Evolutionary conservation across 2,888 invertebrate genomes (phyloP).

Genomic region (Parnassius apollo): DNA sequence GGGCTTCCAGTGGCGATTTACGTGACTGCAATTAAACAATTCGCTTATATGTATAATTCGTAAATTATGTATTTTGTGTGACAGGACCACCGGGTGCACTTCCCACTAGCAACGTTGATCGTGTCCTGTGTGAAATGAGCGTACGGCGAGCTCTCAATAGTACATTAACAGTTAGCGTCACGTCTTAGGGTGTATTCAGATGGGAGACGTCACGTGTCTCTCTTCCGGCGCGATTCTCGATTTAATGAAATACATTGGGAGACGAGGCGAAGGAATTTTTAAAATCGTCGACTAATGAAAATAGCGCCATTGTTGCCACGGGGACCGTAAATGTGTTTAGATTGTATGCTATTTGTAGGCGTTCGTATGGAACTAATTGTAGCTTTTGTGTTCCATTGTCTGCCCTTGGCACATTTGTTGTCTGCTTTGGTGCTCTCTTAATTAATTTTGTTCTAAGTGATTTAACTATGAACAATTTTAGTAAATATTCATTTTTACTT

Average conservation of each 20-base stretch:
- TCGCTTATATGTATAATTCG: constrained; percentile 12
- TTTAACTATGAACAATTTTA: too few relatives aligned
- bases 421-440: not conserved
- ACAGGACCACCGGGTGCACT: constrained; percentile 33
- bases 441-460: too few relatives aligned
- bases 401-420: constrained; percentile 13
- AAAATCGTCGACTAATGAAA: constrained; percentile 34
- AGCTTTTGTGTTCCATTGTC: constrained; percentile 1
- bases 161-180: constrained; percentile 59
- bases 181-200: constrained; percentile 59
- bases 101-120: constrained; percentile 41
- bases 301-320: constrained; percentile 19
- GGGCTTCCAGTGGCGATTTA: constrained; percentile 1
- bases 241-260: constrained; percentile 43
- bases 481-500: too few relatives aligned
- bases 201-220: constrained; percentile 66
- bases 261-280: constrained; percentile 33
- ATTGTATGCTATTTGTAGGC: constrained; percentile 22
- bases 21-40: constrained; percentile 22
- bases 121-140: constrained; percentile 40
- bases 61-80: constrained; percentile 21
- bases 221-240: constrained; percentile 61
- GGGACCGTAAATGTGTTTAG: constrained; percentile 20
- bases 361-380: constrained; percentile 6
- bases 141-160: constrained; percentile 40